phyloP scores from a whole-genome alignment of 2,113 vertebrate species.

The Hiodon tergisus region DNA sequence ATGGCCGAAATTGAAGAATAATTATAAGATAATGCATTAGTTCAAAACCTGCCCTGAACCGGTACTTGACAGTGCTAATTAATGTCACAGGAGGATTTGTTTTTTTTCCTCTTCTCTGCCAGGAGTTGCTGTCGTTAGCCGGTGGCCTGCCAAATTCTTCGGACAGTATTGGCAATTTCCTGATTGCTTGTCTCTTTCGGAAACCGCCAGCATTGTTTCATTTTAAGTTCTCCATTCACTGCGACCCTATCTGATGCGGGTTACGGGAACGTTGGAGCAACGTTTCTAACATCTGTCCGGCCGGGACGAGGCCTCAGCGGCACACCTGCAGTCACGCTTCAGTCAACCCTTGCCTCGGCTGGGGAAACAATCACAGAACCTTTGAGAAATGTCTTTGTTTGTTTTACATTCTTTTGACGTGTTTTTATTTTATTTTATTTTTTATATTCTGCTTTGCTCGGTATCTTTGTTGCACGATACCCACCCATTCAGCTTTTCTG shows the following conservation, averaged over 20 bases:
- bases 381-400: neutral
- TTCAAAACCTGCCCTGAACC: conserved; percentile 5
- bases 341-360: neutral
- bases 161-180: conserved; percentile 14
- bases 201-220: conserved; percentile 23
- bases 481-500: conserved; percentile 1
- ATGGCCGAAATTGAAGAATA: conserved; percentile 1
- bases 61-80: conserved; percentile 20
- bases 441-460: neutral
- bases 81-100: neutral
- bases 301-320: neutral
- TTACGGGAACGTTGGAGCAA: neutral
- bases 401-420: neutral
- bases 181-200: conserved; percentile 15
- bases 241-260: neutral
- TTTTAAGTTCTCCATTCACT: conserved; percentile 16
- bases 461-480: neutral
- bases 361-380: neutral
- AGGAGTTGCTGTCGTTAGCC: neutral
- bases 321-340: neutral
- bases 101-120: neutral
- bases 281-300: neutral
- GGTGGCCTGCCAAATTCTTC: neutral
- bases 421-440: neutral
- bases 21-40: conserved; percentile 7